Base-by-base conservation (phyloP, 2,888 invertebrate genomes). In the Furcula furcula region DNA sequence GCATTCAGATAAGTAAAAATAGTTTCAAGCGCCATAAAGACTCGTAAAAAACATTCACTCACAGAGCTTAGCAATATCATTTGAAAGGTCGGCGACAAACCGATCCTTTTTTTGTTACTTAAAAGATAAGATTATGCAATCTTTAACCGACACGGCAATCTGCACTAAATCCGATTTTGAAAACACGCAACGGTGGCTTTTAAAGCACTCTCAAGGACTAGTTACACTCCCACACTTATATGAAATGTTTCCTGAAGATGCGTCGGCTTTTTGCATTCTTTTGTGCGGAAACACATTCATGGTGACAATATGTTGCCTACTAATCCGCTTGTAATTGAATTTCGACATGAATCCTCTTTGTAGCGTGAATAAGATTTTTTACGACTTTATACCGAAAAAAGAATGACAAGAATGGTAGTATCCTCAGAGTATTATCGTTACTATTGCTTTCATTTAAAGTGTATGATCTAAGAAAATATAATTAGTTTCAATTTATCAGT, bases 151-250 rank as follows among this genome's bases (percentile, higher is more conserved):
- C 66, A 65, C 63, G 65, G 60, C 73, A 76, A 79, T 84, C 80
- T 80, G 74, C 64, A 71, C 69, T 59, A 76, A 82, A 85, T 86
- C 86, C 83, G 69, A 83, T 85, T 83, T 72, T 55, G 65, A 72
- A 75, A 78, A 68, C 77, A 88, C 83, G 88, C 86, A 77, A 82
- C 82, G 72, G 66, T 77, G 88, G 80, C 73, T 86, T 76, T 71
- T 69, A 77, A 78, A 77, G 76, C 65, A 54, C 74, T 75, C 66
- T 73, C 56, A 57, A 73, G 65, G 60, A 51, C 62, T 61, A 56
- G 53, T 65, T 64, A 65, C 62, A 74, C 82, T 80, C 87, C 82
- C 83, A 82, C 85, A 81, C 81, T 76, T 61, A 50, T 31, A 80
- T 68, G 76, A 80, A 77, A 71, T 34, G 72, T 72, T 66, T 63